Percentiles rank a stretch among this genome's conserved stretches.
Evolutionary conservation across 2,113 vertebrate genomes (phyloP).

Genomic region (Otus sunia): DNA sequence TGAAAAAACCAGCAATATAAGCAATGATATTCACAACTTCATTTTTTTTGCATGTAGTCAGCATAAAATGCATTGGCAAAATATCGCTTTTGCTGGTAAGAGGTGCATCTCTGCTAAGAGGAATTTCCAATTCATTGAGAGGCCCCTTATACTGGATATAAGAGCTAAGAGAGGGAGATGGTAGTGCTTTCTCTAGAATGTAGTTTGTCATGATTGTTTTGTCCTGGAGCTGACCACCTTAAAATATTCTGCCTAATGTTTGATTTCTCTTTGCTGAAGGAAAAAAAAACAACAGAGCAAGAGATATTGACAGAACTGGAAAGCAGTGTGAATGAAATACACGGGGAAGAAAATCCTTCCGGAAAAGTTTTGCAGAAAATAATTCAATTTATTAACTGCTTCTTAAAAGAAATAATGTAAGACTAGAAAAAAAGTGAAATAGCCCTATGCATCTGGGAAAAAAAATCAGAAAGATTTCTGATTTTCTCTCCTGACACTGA

Average conservation of each 20-base stretch:
- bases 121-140: background rate
- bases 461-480: background rate
- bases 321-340: background rate
- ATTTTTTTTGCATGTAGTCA: background rate
- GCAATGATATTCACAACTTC: background rate
- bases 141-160: background rate
- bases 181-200: background rate
- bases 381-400: background rate
- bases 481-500: background rate
- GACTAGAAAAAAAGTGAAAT: background rate
- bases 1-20: background rate
- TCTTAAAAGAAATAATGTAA: background rate
- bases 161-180: background rate
- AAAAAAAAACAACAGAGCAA: background rate
- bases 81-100: background rate
- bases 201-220: background rate
- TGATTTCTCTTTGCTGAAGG: background rate
- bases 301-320: background rate
- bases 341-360: background rate
- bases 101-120: background rate
- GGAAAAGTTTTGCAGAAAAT: background rate
- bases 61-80: background rate
- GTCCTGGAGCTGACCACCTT: background rate
- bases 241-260: background rate
- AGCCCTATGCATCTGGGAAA: background rate